Base-by-base conservation (phyloP, 2,888 invertebrate genomes). In the Cephalotes varians region DNA sequence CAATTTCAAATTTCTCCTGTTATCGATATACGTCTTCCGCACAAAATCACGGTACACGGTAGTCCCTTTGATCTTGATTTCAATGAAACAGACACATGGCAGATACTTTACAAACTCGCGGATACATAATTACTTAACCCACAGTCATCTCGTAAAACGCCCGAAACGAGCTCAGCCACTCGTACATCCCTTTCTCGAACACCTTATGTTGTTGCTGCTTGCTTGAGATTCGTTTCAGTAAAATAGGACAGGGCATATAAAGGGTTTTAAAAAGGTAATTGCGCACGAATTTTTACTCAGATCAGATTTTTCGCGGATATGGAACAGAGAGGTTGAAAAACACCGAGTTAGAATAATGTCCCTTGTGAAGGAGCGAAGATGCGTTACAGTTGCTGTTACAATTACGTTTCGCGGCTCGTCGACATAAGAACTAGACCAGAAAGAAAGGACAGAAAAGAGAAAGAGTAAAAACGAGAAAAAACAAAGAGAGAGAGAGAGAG, bases 311-410 rank as follows among this genome's bases (percentile, higher is more conserved):
- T 40, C 28, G 18, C 21, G 18, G 47, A 73, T 21, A 44, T 31
- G 56, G 31, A 56, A 77, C 44, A 44, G 56, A 44, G 56, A 79
- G 77, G 77, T 79, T 79, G 77, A 79, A 79, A 79, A 79, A 79
- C 77, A 79, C 77, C 69, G 56, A 44, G 34, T 79, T 79, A 69
- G 56, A 69, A 34, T 54, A 58, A n/a, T 18, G 40, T 87, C 77
- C 60, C 72, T 64, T 67, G 56, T 80, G 85, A 28, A 74, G 25
- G 74, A 81, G 79, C 81, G 83, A 83, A 77, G 62, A 76, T n/a
- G 82, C 85, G 80, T 88, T n/a, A n/a, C 83, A 88, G 81, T 81
- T 71, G 71, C 62, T 83, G 85, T 86, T 88, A 88, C 80, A 34
- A 81, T 86, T 84, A 85, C 85, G 74, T 77, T 60, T n/a, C 60